Percentiles rank a stretch among this genome's conserved stretches.
These are phyloP conservation scores for Campoletis raptor DNA, from an alignment of 2,888 invertebrate species.

Conservation along the genomic window DNA sequence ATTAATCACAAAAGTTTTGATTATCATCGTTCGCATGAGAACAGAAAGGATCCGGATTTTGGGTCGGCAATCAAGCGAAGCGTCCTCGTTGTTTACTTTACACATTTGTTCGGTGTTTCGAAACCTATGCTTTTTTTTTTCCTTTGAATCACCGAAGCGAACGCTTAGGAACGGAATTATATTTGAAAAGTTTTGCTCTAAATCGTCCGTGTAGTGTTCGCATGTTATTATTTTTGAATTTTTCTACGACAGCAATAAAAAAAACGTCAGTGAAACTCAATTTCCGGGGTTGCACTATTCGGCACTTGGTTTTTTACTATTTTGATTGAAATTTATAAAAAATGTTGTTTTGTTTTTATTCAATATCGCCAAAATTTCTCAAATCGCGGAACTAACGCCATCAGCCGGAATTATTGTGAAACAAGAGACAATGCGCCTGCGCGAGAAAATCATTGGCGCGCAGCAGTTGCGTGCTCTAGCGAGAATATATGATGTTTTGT, in stretches of 20 bases:
- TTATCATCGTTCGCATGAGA: constrained; percentile 29
- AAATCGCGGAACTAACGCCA: not conserved
- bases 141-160: not conserved
- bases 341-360: not conserved
- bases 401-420: not conserved
- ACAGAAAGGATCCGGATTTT: constrained; percentile 39
- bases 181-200: not conserved
- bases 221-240: not conserved
- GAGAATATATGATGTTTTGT: not conserved
- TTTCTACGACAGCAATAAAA: not conserved
- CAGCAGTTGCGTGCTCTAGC: not conserved
- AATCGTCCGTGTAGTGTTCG: not conserved
- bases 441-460: constrained; percentile 14
- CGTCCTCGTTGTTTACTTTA: constrained; percentile 61
- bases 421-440: not conserved
- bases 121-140: not conserved
- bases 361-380: not conserved
- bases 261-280: not conserved
- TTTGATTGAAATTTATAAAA: not conserved
- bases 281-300: not conserved
- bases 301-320: not conserved
- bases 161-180: not conserved
- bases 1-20: constrained; percentile 9
- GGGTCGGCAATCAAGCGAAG: constrained; percentile 65
- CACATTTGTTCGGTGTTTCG: constrained; percentile 31